Evolutionary conservation across 2,888 invertebrate species (phyloP), one percentile per base, ranked within the genome.

Genomic region (Drosophila crucigera): DNA sequence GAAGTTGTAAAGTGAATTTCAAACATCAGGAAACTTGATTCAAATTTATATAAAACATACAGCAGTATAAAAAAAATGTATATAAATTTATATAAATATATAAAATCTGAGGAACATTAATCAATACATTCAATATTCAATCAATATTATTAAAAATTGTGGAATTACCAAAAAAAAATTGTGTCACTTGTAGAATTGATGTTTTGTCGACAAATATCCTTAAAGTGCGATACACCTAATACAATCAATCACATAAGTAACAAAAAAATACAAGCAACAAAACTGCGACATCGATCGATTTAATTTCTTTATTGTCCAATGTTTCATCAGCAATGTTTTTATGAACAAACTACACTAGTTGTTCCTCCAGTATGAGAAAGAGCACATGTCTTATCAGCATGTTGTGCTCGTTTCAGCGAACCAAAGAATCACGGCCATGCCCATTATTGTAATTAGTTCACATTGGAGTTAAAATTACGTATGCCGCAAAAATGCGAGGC

Each of bases 401-500:
- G 79, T 81, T 69, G 54, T 62, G 55, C 65, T 59, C 66, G 66
- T 82, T 69, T 47, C 64, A 64, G 63, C 56, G 61, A 67, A 69
- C 56, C n/a, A 39, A 49, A 80, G 35, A 62, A 55, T 64, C 76
- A 68, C 49, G 76, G 72, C 58, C 79, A 75, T 71, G 75, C 56
- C 90, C 90, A 85, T 85, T 85, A 85, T 87, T 89, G 68, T 89
- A 85, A 85, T 85, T 85, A 87, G 80, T 82, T 84, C 60, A 30
- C 43, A 62, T 47, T 50, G 53, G 63, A 37, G 41, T 61, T 55
- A 52, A 39, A 11, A 72, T 70, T 64, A 80, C 80, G 61, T 63
- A 80, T 67, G 56, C 65, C 47, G 9, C 60, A 68, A 63, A 65
- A 55, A 39, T 56, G 56, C n/a, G 28, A 25, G 55, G 55, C 37